phyloP scores from a whole-genome alignment of 2,888 invertebrate species.

The Drosophila meridiana region DNA sequence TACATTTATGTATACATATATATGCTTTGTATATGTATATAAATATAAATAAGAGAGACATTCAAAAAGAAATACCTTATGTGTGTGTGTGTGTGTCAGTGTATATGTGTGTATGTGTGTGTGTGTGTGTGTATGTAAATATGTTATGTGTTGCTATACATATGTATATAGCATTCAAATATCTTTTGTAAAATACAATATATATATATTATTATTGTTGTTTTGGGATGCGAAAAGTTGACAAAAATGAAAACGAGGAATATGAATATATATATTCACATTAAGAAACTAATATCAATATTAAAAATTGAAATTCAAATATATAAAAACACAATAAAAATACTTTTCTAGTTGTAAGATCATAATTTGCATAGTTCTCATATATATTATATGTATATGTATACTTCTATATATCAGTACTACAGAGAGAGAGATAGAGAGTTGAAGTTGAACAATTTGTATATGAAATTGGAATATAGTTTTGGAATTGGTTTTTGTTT shows the following conservation, averaged over 20 bases:
- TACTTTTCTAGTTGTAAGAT: slow-evolving; percentile 3
- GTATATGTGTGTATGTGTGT: slow-evolving; percentile 10
- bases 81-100: slow-evolving; percentile 15
- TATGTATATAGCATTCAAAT: slow-evolving; percentile 11
- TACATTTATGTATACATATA: slow-evolving; percentile 24
- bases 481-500: slow-evolving; percentile 13
- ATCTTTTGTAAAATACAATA: slow-evolving; percentile 48
- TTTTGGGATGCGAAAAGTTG: not conserved
- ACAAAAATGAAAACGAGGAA: not conserved
- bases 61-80: slow-evolving; percentile 58
- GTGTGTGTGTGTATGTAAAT: slow-evolving; percentile 44
- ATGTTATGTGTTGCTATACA: slow-evolving; percentile 35
- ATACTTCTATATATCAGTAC: slow-evolving; percentile 54
- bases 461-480: slow-evolving; percentile 23
- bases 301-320: not conserved
- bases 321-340: not conserved
- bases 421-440: slow-evolving; percentile 18
- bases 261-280: slow-evolving; percentile 1
- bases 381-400: slow-evolving; percentile 23
- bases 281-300: not conserved
- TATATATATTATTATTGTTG: slow-evolving; percentile 21
- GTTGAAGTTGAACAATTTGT: slow-evolving; percentile 28
- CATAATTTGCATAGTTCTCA: slow-evolving; percentile 25
- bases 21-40: slow-evolving; percentile 31
- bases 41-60: slow-evolving; percentile 56